These are phyloP conservation scores for Hypsibius dujardini DNA, from an alignment of 1,140 invertebrate species.

Conservation along the genomic window DNA sequence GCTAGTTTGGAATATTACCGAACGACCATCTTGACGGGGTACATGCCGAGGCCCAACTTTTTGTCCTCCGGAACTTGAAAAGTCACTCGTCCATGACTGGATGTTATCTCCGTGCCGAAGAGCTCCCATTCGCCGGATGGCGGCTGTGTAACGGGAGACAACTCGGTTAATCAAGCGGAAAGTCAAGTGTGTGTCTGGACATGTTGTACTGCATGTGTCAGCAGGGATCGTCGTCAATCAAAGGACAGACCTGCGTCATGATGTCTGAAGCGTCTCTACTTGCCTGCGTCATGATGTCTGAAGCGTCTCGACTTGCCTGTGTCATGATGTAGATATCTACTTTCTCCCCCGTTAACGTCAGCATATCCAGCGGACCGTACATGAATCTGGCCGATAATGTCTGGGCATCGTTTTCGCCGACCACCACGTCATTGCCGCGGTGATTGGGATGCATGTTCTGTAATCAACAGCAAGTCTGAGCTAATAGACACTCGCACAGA, in stretches of 20 bases:
- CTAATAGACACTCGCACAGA: too few species aligned
- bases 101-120: constrained; percentile 73
- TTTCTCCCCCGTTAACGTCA: constrained; percentile 56
- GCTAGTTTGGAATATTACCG: constrained; percentile 36
- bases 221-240: too few species aligned
- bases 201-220: too few species aligned
- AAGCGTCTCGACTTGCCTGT: too few species aligned
- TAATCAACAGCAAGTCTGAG: too few species aligned
- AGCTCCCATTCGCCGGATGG: constrained; percentile 78
- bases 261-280: too few species aligned
- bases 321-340: constrained; percentile 90
- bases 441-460: constrained; percentile 92
- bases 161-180: too few species aligned
- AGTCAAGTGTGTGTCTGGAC: too few species aligned
- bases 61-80: constrained; percentile 69
- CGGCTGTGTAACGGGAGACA: too few species aligned
- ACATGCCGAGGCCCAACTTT: constrained; percentile 71
- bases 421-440: constrained; percentile 92
- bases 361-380: constrained; percentile 91
- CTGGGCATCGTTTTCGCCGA: constrained; percentile 70
- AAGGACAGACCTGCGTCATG: too few species aligned
- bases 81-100: constrained; percentile 75
- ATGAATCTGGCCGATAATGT: constrained; percentile 75
- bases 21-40: constrained; percentile 81
- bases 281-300: too few species aligned